Evolutionary conservation across 2,113 vertebrate species (phyloP), one percentile per base, ranked within the genome.

Genomic region (Hippoglossus stenolepis): DNA sequence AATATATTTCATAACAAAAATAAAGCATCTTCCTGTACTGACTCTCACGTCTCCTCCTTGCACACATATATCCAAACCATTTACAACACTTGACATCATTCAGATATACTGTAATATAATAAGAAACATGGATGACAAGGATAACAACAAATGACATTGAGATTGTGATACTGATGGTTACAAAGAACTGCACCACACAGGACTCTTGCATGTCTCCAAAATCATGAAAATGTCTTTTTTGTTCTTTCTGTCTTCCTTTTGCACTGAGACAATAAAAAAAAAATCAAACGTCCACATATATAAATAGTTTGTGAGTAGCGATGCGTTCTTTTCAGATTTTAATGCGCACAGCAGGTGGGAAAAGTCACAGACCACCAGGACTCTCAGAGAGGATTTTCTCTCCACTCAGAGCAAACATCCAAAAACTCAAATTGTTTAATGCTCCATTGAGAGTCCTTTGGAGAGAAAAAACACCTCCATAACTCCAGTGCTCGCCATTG

Each of bases 1-100:
- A 96, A 96, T 95, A 93, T 93, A 93, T 94, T 91, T 95, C 93
- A 96, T 96, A 97, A 96, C 96, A 96, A 97, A 97, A 97, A 97
- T 97, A 97, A 97, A 97, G 95, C 95, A 96, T 96, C 95, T 96
- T 93, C 89, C 92, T 89, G 86, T 88, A 92, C 94, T 83, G 87
- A 95, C 86, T 88, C 84, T 79, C 84, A 82, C 85, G 87, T 79
- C 83, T 88, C 75, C 82, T 89, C 78, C 79, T 86, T 82, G 91
- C 92, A 87, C 91, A 92, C 92, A 94, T 87, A 89, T 93, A 93
- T 93, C 93, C 91, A 94, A 94, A 94, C 93, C 91, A 92, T 94
- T 88, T 84, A 80, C 89, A 94, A 93, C 89, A 94, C 93, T 93
- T 92, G 92, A 95, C 94, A 94, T 91, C 66, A 83, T 85, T 91